phyloP scores from a whole-genome alignment of 2,797 vertebrate species.

The Hyperoplus immaculatus region DNA sequence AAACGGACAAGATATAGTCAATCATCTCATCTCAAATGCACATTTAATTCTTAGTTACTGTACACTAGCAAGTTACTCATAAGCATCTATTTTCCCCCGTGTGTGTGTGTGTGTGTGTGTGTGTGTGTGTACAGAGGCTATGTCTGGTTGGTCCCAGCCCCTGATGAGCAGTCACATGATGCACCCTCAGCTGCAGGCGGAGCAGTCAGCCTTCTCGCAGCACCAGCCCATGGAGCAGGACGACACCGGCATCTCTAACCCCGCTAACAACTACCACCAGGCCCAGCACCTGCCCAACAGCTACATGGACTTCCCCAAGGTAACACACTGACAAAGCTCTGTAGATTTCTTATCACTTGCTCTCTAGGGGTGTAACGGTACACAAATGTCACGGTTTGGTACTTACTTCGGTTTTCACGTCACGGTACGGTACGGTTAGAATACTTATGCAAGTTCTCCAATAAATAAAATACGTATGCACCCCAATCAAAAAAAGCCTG shows the following conservation, averaged over 20 bases:
- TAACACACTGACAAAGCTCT: slow-evolving; percentile 58
- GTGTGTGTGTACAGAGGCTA: slow-evolving; percentile 87
- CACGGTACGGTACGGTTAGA: no score
- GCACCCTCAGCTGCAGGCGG: slow-evolving; percentile 93
- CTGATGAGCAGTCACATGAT: slow-evolving; percentile 95
- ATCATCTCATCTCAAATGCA: neutral
- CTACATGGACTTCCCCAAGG: slow-evolving; percentile 99
- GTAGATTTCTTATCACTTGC: neutral
- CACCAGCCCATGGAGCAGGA: slow-evolving; percentile 99
- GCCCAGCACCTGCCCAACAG: slow-evolving; percentile 92
- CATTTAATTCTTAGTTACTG: neutral
- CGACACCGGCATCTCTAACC: slow-evolving; percentile 97
- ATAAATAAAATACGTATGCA: no score
- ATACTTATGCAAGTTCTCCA: no score
- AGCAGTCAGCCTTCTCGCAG: slow-evolving; percentile 96
- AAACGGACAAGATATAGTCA: no score
- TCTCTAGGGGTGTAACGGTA: neutral
- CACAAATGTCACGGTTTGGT: no score
- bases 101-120: neutral
- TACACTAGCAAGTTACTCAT: neutral
- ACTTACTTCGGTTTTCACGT: no score
- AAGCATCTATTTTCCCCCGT: no score
- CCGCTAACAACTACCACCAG: slow-evolving; percentile 98
- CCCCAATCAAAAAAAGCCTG: no score
- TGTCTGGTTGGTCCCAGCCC: slow-evolving; percentile 99